Percentiles rank a stretch among this genome's conserved stretches.
phyloP scores from a whole-genome alignment of 2,797 vertebrate species.

The Pangasius krempfi region DNA sequence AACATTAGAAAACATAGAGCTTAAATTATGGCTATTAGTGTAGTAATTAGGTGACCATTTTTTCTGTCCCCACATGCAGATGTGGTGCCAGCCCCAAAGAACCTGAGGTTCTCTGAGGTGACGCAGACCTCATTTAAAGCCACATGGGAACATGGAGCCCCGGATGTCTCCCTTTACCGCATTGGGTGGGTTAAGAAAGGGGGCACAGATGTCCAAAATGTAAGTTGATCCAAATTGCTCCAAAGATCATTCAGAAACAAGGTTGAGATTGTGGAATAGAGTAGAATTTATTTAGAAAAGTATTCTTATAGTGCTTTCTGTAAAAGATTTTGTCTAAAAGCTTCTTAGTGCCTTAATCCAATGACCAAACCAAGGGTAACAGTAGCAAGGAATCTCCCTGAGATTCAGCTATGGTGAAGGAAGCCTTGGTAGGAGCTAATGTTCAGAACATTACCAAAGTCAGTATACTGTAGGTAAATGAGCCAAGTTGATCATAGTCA shows the following conservation, averaged over 20 bases:
- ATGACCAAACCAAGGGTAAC: background rate
- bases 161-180: conserved; percentile 90
- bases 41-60: background rate
- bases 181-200: conserved; percentile 84
- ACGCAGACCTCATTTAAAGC: conserved; percentile 86
- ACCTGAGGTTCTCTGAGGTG: conserved; percentile 86
- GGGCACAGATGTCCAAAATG: conserved; percentile 57
- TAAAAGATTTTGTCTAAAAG: background rate
- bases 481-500: background rate
- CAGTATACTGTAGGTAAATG: background rate
- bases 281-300: background rate
- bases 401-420: background rate
- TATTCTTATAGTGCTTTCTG: background rate
- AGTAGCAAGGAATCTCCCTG: background rate
- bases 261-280: background rate
- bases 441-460: background rate
- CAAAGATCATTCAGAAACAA: background rate
- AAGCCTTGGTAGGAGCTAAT: background rate
- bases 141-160: conserved; percentile 90
- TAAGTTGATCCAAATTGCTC: conserved; percentile 40
- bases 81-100: conserved; percentile 87
- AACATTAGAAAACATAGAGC: background rate
- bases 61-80: conserved; percentile 68
- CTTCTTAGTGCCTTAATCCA: background rate
- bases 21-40: conserved; percentile 4